A percentile compares a stretch with the other conserved stretches of the same genome.
These are phyloP conservation scores for Ardeotis arabs DNA, from an alignment of 2,113 vertebrate genomes.

Conservation along the genomic window DNA sequence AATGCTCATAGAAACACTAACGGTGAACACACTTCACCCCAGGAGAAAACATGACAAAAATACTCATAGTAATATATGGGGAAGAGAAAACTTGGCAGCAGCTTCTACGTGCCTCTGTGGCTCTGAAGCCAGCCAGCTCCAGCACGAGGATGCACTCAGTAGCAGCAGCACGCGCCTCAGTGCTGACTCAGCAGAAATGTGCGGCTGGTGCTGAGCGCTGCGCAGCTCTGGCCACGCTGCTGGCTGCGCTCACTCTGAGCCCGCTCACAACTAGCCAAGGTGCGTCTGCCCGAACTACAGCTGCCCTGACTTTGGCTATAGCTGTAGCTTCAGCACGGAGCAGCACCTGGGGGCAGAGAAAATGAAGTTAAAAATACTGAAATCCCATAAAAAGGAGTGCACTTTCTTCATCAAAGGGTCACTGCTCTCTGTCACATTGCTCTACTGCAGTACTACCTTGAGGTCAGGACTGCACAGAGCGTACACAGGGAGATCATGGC, in stretches of 20 bases:
- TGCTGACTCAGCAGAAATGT: neutral
- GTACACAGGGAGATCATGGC: fast-evolving
- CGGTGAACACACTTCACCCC: neutral
- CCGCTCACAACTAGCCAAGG: neutral
- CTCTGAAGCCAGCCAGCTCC: neutral
- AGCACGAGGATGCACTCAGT: neutral
- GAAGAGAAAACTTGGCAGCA: neutral
- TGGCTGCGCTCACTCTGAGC: fast-evolving
- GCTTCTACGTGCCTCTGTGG: neutral
- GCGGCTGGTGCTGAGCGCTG: neutral
- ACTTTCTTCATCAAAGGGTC: neutral
- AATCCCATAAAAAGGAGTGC: neutral
- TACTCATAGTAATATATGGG: neutral
- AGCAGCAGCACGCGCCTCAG: neutral
- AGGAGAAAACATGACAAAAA: neutral
- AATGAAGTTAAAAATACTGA: neutral
- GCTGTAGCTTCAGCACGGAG: neutral
- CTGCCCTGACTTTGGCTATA: neutral
- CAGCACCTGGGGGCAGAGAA: neutral
- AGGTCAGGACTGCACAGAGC: neutral
- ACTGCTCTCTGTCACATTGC: neutral
- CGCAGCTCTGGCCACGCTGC: fast-evolving
- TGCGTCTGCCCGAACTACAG: neutral
- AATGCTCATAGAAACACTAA: neutral
- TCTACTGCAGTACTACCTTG: neutral